Percentiles rank a stretch among this genome's conserved stretches.
Conservation (phyloP, 1,140 invertebrate genomes). For the Ceratina calcarata region DNA sequence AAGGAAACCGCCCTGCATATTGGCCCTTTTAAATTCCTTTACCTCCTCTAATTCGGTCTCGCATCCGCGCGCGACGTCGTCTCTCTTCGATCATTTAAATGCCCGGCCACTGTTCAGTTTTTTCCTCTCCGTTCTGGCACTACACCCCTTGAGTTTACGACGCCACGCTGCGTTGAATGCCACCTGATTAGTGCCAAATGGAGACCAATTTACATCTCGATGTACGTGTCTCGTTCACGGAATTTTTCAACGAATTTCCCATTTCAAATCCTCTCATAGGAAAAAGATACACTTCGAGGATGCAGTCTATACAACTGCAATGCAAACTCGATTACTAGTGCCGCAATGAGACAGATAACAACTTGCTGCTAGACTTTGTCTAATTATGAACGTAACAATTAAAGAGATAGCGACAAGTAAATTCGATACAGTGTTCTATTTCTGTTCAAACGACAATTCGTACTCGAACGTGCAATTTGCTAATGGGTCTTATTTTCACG, state of each 20-base stretch:
- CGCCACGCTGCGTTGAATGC: not conserved
- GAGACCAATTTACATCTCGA: not conserved
- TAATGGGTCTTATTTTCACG: conserved; percentile 3
- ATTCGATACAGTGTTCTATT: no score
- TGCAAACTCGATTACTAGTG: no score
- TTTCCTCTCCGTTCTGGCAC: not conserved
- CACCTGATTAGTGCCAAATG: not conserved
- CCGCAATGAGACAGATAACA: no score
- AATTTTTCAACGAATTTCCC: no score
- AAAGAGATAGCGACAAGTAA: no score
- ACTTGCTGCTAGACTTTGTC: no score
- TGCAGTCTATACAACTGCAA: no score
- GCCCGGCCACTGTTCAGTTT: not conserved
- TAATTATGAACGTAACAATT: no score
- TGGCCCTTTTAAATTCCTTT: conserved; percentile 50
- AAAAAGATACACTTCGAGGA: no score
- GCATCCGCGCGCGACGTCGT: not conserved
- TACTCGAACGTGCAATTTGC: not conserved
- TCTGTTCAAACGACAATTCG: not conserved
- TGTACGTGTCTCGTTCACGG: no score
- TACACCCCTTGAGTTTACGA: not conserved
- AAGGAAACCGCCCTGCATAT: conserved; percentile 58
- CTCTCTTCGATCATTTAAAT: conserved; percentile 31
- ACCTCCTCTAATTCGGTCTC: conserved; percentile 31
- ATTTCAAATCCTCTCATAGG: no score